Percentiles rank a stretch among this genome's conserved stretches.
These are phyloP conservation scores for Carterocephalus palaemon DNA, from an alignment of 2,888 invertebrate species.

Conservation along the genomic window DNA sequence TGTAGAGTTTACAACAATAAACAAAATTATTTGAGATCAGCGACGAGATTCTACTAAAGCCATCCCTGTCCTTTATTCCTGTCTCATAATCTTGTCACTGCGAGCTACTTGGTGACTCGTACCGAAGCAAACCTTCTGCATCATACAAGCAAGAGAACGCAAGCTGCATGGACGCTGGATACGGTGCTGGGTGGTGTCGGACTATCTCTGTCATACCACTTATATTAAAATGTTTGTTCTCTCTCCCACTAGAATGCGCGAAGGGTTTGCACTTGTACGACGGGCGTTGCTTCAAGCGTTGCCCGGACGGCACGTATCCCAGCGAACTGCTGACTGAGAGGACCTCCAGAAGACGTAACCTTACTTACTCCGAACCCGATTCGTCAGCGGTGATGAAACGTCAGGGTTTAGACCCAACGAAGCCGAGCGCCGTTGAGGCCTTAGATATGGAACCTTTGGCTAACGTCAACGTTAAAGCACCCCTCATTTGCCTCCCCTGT, in stretches of 20 bases:
- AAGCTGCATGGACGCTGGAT: slow-evolving; percentile 70
- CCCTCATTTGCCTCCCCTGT: slow-evolving; percentile 80
- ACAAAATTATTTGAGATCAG: slow-evolving; percentile 77
- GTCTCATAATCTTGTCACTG: slow-evolving; percentile 39
- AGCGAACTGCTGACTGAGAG: slow-evolving; percentile 59
- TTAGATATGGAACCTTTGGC: slow-evolving; percentile 54
- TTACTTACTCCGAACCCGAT: slow-evolving; percentile 53
- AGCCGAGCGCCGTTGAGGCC: slow-evolving; percentile 52
- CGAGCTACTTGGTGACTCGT: slow-evolving; percentile 51
- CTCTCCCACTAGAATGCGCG: slow-evolving; percentile 82
- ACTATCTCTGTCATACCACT: slow-evolving; percentile 45
- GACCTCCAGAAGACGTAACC: slow-evolving; percentile 64
- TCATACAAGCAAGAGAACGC: slow-evolving; percentile 57
- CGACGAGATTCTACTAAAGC: slow-evolving; percentile 67
- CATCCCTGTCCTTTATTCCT: slow-evolving; percentile 36
- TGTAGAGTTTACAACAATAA: slow-evolving; percentile 20
- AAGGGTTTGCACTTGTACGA: slow-evolving; percentile 80
- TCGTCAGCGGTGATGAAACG: slow-evolving; percentile 47
- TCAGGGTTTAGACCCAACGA: slow-evolving; percentile 41
- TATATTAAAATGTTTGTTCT: slow-evolving; percentile 65
- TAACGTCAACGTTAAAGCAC: slow-evolving; percentile 43
- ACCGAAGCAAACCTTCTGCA: slow-evolving; percentile 55
- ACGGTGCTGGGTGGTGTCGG: slow-evolving; percentile 71
- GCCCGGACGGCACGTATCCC: slow-evolving; percentile 76
- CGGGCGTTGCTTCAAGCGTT: slow-evolving; percentile 79